Base-by-base conservation (phyloP, 2,888 invertebrate species). In the Agonopterix subpropinquella region DNA sequence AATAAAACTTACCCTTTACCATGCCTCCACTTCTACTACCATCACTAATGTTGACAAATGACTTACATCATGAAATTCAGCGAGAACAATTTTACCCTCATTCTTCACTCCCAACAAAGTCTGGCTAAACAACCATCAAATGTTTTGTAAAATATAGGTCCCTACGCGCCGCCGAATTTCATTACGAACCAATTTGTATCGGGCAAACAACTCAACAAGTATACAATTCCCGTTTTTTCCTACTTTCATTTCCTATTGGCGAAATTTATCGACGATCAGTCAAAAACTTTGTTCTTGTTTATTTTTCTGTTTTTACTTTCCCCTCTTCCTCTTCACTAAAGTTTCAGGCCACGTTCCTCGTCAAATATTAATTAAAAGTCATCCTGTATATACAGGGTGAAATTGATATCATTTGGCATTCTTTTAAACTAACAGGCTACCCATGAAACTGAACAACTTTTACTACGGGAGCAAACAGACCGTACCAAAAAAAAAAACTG, bases 231-330 rank as follows among this genome's bases (percentile, higher is more conserved):
- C 7, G 36, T 61, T 58, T 58, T 57, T 58, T 39, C 42, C 8
- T 11, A 53, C 28, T 28, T 28, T 56, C 49, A 52, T 56, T 61
- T 61, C 57, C 58, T 58, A 62, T 60, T 52, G 48, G 54, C 48
- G 51, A 47, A 51, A 67, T 59, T 67, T 62, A 56, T 58, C 53
- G 61, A 54, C 70, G 65, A 75, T 77, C 77, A 67, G 64, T 77
- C 76, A 73, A 71, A 74, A 71, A 74, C 61, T 71, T 70, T 56
- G 50, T 57, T 53, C 55, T 44, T 60, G 59, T 67, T 67, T 61
- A 64, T 57, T 61, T 63, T 63, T 62, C 58, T 62, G 67, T 59
- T 65, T 71, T 70, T 68, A 67, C 61, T 61, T 68, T 68, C 56
- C 59, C 55, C 55, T 48, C 42, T 43, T 28, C 4, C 5, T 28